A percentile compares a stretch with the other conserved stretches of the same genome.
Conservation (phyloP, 2,888 invertebrate genomes). For the Pachydiplax longipennis region DNA sequence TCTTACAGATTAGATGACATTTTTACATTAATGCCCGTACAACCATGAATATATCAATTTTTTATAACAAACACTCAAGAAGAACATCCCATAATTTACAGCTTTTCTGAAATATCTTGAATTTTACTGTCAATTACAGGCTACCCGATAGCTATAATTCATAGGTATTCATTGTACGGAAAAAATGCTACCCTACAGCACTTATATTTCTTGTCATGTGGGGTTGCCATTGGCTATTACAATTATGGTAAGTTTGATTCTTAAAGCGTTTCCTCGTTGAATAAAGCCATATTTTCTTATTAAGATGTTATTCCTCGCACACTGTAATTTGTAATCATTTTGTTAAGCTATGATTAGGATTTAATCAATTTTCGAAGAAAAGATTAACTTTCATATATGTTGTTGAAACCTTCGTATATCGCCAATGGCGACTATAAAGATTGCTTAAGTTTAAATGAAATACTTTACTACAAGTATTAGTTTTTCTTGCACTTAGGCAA, state of each 20-base stretch:
- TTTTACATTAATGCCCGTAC: conserved; percentile 31
- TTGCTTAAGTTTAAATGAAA: too few relatives aligned
- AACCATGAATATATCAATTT: background rate
- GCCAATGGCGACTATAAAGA: too few relatives aligned
- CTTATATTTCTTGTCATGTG: conserved; percentile 74
- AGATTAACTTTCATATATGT: too few relatives aligned
- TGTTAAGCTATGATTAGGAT: background rate
- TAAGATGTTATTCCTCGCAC: background rate
- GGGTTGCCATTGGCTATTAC: conserved; percentile 78
- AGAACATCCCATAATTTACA: too few relatives aligned
- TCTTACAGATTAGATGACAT: background rate
- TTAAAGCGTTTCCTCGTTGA: background rate
- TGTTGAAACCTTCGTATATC: too few relatives aligned
- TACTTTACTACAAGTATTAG: too few relatives aligned
- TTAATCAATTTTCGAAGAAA: background rate
- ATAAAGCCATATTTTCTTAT: background rate
- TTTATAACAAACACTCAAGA: too few relatives aligned
- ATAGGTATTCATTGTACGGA: conserved; percentile 68
- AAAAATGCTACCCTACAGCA: conserved; percentile 70
- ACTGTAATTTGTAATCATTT: background rate
- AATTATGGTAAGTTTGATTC: conserved; percentile 75
- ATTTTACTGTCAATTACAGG: conserved; percentile 63
- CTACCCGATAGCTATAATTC: conserved; percentile 74
- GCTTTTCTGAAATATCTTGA: too few relatives aligned
- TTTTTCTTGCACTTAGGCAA: too few relatives aligned